Evolutionary conservation across 2,888 invertebrate species (phyloP), one percentile per base, ranked within the genome.

Genomic region (Cosmia trapezina): DNA sequence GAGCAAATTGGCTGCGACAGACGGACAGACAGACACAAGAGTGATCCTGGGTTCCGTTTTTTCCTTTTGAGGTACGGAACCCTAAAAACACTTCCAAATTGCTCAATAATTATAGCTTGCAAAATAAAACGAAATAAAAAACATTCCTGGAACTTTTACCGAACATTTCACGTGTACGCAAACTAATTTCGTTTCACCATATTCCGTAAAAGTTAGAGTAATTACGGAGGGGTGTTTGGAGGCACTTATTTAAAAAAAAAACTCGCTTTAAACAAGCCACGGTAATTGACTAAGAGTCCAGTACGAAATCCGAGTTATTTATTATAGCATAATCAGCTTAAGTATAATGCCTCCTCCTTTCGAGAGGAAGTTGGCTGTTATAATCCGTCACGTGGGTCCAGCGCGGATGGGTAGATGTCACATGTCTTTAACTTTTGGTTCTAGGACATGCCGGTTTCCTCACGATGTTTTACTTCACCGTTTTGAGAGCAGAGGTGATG

Each of bases 261-360:
- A 84, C n/a, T 63, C 74, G 76, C 73, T 76, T 80, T 85, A 88
- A 89, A 91, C 88, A 89, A 90, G 88, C 87, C 81, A 88, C 85
- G 86, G 83, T 90, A 91, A 91, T 91, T 90, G 87, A 90, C 88
- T 89, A 64, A 69, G 83, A 88, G 85, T 73, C 82, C 81, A 59
- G 83, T 84, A 71, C 78, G 73, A 84, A 87, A 80, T 82, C 85
- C 82, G 51, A 78, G 84, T 89, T 89, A 89, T 90, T 89, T 89
- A 90, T 78, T 74, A 69, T 37, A 63, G 12, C 37, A 7, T n/a
- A 14, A 14, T 47, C 33, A 63, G n/a, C n/a, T n/a, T n/a, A n/a
- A n/a, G n/a, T 22, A 43, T 47, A 28, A 19, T 8, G 17, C n/a
- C n/a, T 61, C 17, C 4, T 22, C n/a, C 14, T 6, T 45, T 11